Evolutionary conservation across 2,797 vertebrate genomes (phyloP).

Genomic region (Poecilia gillii): DNA sequence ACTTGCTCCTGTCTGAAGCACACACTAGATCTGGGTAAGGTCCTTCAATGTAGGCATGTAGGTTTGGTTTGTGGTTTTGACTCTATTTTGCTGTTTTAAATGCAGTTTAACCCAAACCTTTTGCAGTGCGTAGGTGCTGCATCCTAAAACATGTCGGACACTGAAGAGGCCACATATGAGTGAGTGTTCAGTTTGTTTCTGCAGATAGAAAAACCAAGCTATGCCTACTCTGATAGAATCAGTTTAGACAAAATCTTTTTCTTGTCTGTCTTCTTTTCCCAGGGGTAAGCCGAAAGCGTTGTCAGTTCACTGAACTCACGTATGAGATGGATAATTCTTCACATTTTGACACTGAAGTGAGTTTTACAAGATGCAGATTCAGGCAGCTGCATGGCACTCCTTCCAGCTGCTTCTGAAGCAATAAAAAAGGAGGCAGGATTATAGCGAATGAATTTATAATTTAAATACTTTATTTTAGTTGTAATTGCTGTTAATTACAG

Average conservation of each 20-base stretch:
- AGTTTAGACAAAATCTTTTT: constrained; percentile 4
- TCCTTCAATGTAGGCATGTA: background rate
- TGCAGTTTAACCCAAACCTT: background rate
- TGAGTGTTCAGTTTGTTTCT: constrained; percentile 77
- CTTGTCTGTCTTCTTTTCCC: constrained; percentile 49
- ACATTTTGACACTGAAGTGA: constrained; percentile 14
- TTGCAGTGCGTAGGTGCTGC: constrained; percentile 56
- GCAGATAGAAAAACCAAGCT: background rate
- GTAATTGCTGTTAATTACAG: background rate
- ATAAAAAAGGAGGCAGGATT: background rate
- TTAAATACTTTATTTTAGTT: constrained; percentile 1
- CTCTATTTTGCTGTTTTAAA: background rate
- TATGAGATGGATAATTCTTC: constrained; percentile 6
- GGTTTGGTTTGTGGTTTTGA: background rate
- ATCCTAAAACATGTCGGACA: constrained; percentile 87
- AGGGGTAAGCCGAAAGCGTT: constrained; percentile 85
- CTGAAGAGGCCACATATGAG: constrained; percentile 86
- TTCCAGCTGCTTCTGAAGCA: background rate
- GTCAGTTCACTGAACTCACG: background rate
- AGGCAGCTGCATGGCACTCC: constrained; percentile 14
- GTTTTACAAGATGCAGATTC: constrained; percentile 16
- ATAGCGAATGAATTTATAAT: constrained; percentile 15
- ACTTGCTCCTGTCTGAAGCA: constrained; percentile 33
- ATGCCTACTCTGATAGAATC: background rate
- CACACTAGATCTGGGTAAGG: constrained; percentile 62